Conservation (phyloP, 2,888 invertebrate species). For the Metallyticus violacea region DNA sequence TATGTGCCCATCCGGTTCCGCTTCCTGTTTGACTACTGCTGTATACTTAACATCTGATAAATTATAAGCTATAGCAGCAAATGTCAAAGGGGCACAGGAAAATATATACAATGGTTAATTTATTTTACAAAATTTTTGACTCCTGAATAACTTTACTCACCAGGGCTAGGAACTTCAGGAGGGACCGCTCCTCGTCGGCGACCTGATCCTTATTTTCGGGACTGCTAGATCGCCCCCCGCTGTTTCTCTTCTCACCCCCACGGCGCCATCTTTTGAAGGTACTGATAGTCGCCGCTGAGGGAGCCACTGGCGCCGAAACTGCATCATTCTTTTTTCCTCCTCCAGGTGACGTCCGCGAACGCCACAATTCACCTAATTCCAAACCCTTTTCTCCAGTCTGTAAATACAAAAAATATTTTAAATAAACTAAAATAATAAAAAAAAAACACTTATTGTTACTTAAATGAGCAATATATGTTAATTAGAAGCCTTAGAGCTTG, state of each 20-base stretch:
- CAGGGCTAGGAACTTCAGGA: conserved; percentile 74
- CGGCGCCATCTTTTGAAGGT: conserved; percentile 44
- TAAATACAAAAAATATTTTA: conserved; percentile 31
- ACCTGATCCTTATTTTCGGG: neutral
- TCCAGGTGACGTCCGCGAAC: conserved; percentile 34
- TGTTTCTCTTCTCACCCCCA: conserved; percentile 12
- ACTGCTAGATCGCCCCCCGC: neutral
- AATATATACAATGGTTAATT: no score
- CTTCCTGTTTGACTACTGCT: no score
- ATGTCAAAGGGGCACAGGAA: no score
- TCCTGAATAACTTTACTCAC: conserved; percentile 62
- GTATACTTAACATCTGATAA: no score
- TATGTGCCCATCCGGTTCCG: no score
- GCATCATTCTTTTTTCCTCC: neutral
- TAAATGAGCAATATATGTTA: no score
- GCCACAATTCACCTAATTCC: conserved; percentile 46
- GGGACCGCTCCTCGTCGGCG: conserved; percentile 48
- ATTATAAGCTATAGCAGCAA: no score
- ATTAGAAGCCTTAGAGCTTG: no score
- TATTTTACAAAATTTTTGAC: no score
- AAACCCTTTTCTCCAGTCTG: conserved; percentile 47
- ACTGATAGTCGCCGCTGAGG: conserved; percentile 32
- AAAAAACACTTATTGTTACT: no score
- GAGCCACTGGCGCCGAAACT: neutral
- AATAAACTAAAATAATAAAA: no score